Evolutionary conservation across 2,797 vertebrate species (phyloP).

Genomic region (Catostomus latipinnis): DNA sequence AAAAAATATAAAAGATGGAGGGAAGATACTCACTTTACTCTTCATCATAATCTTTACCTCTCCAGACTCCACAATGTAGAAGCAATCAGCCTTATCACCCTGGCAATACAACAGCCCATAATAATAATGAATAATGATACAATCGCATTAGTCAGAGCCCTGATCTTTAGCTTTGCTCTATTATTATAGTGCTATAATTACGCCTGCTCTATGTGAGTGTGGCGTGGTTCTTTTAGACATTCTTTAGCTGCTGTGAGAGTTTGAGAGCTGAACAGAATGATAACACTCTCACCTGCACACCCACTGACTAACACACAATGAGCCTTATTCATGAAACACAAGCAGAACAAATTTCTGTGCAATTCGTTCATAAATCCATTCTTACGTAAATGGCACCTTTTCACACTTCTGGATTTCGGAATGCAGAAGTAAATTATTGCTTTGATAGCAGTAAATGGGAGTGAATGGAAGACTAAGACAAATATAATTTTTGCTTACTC

Average conservation of each 20-base stretch:
- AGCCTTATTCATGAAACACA: too few species aligned
- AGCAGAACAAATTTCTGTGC: too few species aligned
- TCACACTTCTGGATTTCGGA: too few species aligned
- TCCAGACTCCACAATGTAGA: constrained; percentile 94
- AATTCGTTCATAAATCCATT: too few species aligned
- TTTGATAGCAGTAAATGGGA: too few species aligned
- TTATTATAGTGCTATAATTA: constrained; percentile 31
- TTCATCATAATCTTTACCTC: constrained; percentile 98
- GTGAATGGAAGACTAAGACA: too few species aligned
- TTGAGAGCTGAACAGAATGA: constrained; percentile 4
- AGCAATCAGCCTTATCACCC: constrained; percentile 95
- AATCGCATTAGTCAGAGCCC: constrained; percentile 14
- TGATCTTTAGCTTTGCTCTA: constrained; percentile 26
- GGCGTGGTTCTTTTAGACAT: constrained; percentile 3
- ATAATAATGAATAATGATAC: constrained; percentile 35
- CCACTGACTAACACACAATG: constrained; percentile 8
- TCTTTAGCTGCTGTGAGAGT: neutral
- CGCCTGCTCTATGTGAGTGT: neutral
- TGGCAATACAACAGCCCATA: constrained; percentile 63
- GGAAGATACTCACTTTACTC: constrained; percentile 88
- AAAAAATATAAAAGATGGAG: too few species aligned
- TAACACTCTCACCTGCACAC: neutral
- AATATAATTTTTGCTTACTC: too few species aligned
- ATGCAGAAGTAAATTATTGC: too few species aligned
- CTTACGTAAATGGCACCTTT: too few species aligned